Evolutionary conservation across 2,113 vertebrate genomes (phyloP).

Genomic region (Proteles cristata): DNA sequence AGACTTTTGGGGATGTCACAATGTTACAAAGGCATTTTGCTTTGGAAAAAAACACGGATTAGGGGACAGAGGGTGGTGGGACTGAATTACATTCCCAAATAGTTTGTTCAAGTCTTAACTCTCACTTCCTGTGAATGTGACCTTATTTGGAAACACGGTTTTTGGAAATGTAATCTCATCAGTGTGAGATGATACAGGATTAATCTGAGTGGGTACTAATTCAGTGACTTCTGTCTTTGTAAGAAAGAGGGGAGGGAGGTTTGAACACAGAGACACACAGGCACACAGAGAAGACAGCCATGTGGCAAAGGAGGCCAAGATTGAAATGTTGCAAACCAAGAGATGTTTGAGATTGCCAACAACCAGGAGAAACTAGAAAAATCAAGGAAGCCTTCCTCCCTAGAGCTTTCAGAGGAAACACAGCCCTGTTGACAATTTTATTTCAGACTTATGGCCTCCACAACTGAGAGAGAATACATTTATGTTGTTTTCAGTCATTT

Average conservation of each 20-base stretch:
- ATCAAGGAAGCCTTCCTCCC: background rate
- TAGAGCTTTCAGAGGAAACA: background rate
- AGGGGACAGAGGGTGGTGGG: background rate
- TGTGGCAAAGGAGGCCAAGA: fast-evolving
- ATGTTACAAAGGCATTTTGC: background rate
- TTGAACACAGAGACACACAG: background rate
- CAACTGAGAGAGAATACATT: background rate
- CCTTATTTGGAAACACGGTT: background rate
- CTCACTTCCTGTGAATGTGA: background rate
- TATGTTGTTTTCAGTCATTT: background rate
- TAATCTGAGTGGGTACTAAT: background rate
- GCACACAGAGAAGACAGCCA: background rate
- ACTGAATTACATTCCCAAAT: background rate
- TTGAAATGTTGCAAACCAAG: background rate
- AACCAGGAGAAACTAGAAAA: background rate
- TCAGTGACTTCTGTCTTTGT: background rate
- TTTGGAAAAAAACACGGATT: background rate
- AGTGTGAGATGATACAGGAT: background rate
- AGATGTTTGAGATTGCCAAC: background rate
- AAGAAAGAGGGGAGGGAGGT: background rate
- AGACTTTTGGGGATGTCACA: background rate
- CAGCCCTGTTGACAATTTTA: background rate
- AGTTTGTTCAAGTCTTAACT: background rate
- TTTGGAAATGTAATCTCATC: background rate
- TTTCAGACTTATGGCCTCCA: background rate